Conservation (phyloP, 1,140 invertebrate genomes). For the Euglossa dilemma region DNA sequence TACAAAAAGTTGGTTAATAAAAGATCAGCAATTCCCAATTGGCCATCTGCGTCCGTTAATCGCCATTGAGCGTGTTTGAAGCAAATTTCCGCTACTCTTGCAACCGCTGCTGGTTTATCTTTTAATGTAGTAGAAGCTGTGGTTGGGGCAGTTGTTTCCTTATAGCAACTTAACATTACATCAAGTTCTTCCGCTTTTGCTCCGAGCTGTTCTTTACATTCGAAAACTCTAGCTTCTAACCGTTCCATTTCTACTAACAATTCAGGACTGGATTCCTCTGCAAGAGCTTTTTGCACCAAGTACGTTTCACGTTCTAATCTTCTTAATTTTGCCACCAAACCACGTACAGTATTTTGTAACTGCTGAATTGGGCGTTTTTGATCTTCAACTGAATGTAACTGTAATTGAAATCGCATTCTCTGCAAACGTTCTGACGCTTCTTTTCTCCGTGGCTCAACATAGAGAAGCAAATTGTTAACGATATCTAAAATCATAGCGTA, state of each 20-base stretch:
- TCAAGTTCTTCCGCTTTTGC: conserved; percentile 95
- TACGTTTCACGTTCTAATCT: conserved; percentile 96
- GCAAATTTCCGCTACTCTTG: conserved; percentile 97
- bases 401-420: conserved; percentile 95
- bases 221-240: conserved; percentile 90
- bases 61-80: conserved; percentile 99
- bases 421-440: conserved; percentile 94
- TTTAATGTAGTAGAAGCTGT: conserved; percentile 78
- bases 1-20: conserved; percentile 98
- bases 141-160: conserved; percentile 86
- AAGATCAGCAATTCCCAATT: conserved; percentile 97
- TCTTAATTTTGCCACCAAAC: conserved; percentile 90
- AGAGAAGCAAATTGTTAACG: conserved; percentile 97
- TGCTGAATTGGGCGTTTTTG: conserved; percentile 95
- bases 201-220: conserved; percentile 94
- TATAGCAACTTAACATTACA: conserved; percentile 93
- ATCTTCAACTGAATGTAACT: conserved; percentile 94
- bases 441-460: conserved; percentile 97
- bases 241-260: conserved; percentile 86
- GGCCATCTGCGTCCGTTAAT: conserved; percentile 98
- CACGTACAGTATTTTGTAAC: conserved; percentile 93
- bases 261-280: conserved; percentile 81
- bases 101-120: conserved; percentile 89
- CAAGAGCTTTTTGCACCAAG: conserved; percentile 84
- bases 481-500: conserved; percentile 98